These are phyloP conservation scores for Tanypteryx hageni DNA, from an alignment of 2,888 invertebrate species.

Conservation along the genomic window DNA sequence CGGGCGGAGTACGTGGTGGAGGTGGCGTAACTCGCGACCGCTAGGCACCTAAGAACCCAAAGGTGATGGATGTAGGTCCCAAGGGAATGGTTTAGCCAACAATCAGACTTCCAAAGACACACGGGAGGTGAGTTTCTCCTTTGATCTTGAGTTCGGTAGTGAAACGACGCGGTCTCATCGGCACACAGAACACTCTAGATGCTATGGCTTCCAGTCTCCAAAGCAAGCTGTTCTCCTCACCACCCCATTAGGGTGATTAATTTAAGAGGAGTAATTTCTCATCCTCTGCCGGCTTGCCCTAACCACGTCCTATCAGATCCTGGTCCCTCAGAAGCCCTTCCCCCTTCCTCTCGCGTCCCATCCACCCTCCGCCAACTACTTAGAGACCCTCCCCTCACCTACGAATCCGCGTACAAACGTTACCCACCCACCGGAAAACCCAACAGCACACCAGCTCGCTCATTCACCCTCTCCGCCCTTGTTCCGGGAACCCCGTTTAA, in stretches of 20 bases:
- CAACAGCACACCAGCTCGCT: not conserved
- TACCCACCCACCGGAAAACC: not conserved
- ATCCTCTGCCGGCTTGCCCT: not conserved
- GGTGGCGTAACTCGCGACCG: too few relatives aligned
- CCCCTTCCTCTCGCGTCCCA: not conserved
- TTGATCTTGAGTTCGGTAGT: not conserved
- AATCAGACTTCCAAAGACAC: not conserved
- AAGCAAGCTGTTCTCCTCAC: not conserved
- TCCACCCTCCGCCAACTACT: too few relatives aligned
- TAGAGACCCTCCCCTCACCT: too few relatives aligned
- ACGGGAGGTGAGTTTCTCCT: not conserved
- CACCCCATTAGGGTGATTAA: slow-evolving; percentile 27
- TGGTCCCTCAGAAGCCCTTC: not conserved
- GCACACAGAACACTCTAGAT: too few relatives aligned
- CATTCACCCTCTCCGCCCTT: not conserved
- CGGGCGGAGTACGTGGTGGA: too few relatives aligned
- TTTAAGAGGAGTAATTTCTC: not conserved
- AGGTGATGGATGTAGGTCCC: not conserved
- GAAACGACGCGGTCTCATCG: not conserved
- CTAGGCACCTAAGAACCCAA: too few relatives aligned
- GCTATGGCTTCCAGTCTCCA: not conserved
- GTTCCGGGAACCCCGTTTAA: too few relatives aligned
- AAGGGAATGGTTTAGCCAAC: not conserved
- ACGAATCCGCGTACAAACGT: not conserved
- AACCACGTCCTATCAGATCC: not conserved